A percentile compares a stretch with the other conserved stretches of the same genome.
These are phyloP conservation scores for Pagetopsis macropterus DNA, from an alignment of 2,797 vertebrate species.

Conservation along the genomic window DNA sequence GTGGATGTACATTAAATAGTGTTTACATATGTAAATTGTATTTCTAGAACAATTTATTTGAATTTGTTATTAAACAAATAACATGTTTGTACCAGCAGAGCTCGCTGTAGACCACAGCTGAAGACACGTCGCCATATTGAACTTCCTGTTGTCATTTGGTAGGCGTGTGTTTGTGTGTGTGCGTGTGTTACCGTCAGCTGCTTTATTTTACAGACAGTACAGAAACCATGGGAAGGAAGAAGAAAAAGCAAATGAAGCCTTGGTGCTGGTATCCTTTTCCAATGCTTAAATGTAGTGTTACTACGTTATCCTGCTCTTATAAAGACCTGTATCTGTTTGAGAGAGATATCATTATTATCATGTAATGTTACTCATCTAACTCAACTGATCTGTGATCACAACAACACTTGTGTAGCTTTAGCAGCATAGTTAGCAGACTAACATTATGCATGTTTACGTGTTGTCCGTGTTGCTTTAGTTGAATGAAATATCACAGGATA, in stretches of 20 bases:
- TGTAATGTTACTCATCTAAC: background rate
- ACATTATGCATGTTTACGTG: background rate
- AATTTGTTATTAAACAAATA: background rate
- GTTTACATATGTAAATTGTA: too few relatives aligned
- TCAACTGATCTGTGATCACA: too few relatives aligned
- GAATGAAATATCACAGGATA: background rate
- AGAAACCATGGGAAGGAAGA: slow-evolving; percentile 89
- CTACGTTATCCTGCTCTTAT: background rate
- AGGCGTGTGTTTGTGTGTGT: too few relatives aligned
- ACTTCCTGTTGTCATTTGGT: background rate
- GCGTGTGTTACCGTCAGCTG: too few relatives aligned
- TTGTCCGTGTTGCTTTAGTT: background rate
- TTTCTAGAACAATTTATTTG: background rate
- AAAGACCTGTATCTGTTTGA: background rate
- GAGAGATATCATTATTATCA: background rate
- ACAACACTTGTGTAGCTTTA: background rate
- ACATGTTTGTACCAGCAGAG: slow-evolving; percentile 2
- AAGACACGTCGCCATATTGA: slow-evolving; percentile 57
- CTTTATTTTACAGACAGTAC: background rate
- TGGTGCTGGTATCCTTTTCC: slow-evolving; percentile 96
- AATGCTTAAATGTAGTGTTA: background rate
- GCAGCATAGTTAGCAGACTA: background rate
- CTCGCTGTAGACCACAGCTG: background rate
- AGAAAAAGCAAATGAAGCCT: slow-evolving; percentile 97
- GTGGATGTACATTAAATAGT: too few relatives aligned